Percentiles rank a stretch among this genome's conserved stretches.
Conservation (phyloP, 2,113 vertebrate species). For the Aegypius monachus region DNA sequence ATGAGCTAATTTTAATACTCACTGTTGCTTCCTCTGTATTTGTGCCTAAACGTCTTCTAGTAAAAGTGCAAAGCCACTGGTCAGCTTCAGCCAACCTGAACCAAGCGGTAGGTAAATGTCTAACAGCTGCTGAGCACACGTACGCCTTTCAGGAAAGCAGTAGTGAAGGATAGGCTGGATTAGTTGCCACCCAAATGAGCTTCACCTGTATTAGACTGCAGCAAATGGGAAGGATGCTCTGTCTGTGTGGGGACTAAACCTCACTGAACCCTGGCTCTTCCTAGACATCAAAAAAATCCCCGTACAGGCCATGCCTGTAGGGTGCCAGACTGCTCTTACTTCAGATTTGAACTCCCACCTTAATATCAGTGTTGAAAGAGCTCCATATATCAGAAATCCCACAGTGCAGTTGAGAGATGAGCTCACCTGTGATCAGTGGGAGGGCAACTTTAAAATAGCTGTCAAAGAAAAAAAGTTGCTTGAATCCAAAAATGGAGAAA, state of each 20-base stretch:
- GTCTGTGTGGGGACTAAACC: neutral
- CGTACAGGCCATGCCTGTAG: neutral
- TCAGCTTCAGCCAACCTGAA: neutral
- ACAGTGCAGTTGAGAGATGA: neutral
- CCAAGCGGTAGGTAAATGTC: neutral
- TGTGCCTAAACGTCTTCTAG: neutral
- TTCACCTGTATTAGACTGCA: neutral
- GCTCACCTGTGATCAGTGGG: neutral
- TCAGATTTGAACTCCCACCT: neutral
- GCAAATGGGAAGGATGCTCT: neutral
- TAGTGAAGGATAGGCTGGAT: neutral
- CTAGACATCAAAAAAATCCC: neutral
- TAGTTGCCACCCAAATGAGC: neutral
- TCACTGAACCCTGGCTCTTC: neutral
- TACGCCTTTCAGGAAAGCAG: neutral
- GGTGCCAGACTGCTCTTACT: neutral
- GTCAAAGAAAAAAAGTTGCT: neutral
- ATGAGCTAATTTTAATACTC: neutral
- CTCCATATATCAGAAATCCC: neutral
- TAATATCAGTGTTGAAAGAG: neutral
- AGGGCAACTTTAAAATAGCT: neutral
- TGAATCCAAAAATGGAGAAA: neutral
- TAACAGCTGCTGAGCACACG: neutral
- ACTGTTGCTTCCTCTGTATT: neutral
- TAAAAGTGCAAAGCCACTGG: neutral